Evolutionary conservation across 2,113 vertebrate species (phyloP).

Genomic region (Chloebia gouldiae): DNA sequence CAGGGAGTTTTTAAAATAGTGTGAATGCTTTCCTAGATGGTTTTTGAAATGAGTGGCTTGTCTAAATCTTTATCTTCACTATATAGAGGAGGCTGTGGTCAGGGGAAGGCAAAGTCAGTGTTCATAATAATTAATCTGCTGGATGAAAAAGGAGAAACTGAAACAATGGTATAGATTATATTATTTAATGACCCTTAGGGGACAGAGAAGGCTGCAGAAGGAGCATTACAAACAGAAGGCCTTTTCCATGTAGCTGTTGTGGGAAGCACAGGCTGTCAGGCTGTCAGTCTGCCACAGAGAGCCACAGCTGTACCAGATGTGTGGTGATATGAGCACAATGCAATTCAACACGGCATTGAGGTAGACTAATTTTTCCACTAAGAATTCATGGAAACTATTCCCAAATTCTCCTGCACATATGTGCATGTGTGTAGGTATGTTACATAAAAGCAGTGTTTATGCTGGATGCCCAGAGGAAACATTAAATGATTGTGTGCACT

Average conservation of each 20-base stretch:
- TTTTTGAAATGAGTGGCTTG: not conserved
- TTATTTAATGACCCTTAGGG: not conserved
- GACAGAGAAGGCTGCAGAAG: not conserved
- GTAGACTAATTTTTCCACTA: not conserved
- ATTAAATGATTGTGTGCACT: not conserved
- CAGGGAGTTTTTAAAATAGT: not conserved
- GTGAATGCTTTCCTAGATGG: not conserved
- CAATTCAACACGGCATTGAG: constrained; percentile 12
- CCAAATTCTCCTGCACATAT: not conserved
- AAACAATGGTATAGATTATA: not conserved
- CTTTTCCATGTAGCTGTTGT: not conserved
- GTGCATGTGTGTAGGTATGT: not conserved
- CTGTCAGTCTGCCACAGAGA: not conserved
- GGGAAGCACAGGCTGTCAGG: not conserved
- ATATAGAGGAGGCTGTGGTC: not conserved
- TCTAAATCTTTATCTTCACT: constrained; percentile 5
- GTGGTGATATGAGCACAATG: not conserved
- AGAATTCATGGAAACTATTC: not conserved
- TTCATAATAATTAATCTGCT: not conserved
- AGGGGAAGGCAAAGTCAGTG: not conserved
- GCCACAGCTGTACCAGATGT: constrained; percentile 20
- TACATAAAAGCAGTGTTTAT: constrained; percentile 25
- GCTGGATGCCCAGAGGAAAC: constrained; percentile 25
- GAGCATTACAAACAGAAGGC: not conserved
- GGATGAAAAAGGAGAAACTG: not conserved